Evolutionary conservation across 2,888 invertebrate genomes (phyloP), one percentile per base, ranked within the genome.

Genomic region (Dryobotodes eremita): DNA sequence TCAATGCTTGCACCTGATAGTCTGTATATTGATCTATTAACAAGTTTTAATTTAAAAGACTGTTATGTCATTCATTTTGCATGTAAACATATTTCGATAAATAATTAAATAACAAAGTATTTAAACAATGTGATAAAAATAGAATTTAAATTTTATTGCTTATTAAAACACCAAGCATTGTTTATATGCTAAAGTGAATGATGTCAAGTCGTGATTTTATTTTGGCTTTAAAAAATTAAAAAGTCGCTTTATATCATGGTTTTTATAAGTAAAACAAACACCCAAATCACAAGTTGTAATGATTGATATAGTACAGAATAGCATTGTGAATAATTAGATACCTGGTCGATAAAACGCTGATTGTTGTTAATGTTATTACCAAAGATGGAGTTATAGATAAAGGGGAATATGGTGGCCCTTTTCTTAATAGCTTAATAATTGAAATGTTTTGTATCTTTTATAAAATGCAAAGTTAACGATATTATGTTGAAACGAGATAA

Each of bases 371-470:
- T 94, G 94, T 95, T 94, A 94, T 95, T 95, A 96, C 96, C 96
- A 96, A 96, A 96, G 96, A 96, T 94, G 95, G 94, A 94, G 94
- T 93, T 94, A 91, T 93, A 94, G 93, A 91, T 91, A 92, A 90
- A 93, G 92, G 92, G 92, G 92, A 91, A 87, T 91, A 87, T 89
- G 91, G 90, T 92, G 92, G 90, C 94, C 94, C 94, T 94, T 94
- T 92, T 92, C 94, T 93, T 93, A 93, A 93, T 95, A 95, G 95
- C 94, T 94, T 95, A 94, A 94, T 95, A 92, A 94, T 94, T 93
- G 92, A 94, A 94, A 95, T 94, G 93, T 95, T 96, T 96, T 96
- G 94, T 96, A 96, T 95, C 94, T 96, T 96, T 96, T 96, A 94
- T 96, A 95, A 94, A 94, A 94, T 93, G 94, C 94, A 94, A 94